Conservation (phyloP, 2,797 vertebrate genomes). For the Dendrocincla fuliginosa region DNA sequence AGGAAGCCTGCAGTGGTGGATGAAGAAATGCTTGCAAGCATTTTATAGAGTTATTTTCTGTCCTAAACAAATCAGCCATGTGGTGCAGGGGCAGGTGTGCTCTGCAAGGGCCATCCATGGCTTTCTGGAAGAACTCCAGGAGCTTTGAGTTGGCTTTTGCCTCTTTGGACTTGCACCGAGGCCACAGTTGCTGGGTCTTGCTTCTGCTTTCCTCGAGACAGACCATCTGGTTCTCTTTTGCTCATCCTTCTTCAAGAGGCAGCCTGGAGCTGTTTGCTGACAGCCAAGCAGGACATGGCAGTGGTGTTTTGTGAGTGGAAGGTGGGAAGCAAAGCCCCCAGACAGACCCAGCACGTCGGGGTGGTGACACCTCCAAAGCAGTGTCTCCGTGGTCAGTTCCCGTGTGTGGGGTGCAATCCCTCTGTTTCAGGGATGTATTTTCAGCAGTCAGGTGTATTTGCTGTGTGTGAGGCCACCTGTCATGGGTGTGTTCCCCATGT, state of each 20-base stretch:
- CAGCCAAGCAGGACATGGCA: accelerated
- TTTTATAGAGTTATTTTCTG: neutral
- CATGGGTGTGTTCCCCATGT: accelerated
- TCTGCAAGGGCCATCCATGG: neutral
- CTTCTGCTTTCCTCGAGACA: neutral
- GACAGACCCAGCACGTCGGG: accelerated
- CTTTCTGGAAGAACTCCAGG: neutral
- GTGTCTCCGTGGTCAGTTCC: neutral
- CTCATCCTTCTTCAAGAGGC: accelerated
- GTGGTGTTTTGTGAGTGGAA: neutral
- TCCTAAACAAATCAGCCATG: neutral
- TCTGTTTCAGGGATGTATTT: accelerated
- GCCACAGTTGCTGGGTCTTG: neutral
- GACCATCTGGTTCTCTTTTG: neutral
- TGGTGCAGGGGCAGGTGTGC: neutral
- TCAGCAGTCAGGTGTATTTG: neutral
- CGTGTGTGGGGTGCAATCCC: accelerated
- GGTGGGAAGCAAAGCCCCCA: accelerated
- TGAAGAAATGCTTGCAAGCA: neutral
- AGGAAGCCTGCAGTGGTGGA: neutral
- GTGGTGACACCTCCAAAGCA: accelerated
- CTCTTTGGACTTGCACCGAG: accelerated
- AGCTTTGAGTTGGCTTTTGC: neutral
- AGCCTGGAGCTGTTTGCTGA: neutral
- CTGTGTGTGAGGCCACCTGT: accelerated